Conservation (phyloP, 1,140 invertebrate species). For the Chionoecetes opilio region DNA sequence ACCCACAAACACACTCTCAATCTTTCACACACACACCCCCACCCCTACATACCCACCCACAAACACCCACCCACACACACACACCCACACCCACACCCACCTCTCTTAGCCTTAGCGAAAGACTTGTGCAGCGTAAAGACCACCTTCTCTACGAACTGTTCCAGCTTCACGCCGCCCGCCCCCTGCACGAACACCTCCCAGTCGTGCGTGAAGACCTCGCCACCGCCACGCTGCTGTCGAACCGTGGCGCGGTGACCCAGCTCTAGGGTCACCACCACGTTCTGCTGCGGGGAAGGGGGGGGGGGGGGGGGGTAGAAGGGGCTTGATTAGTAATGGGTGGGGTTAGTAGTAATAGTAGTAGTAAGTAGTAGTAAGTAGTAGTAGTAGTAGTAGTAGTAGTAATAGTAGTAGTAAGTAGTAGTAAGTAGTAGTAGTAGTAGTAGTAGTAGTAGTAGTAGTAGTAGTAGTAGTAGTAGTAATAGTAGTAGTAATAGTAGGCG, state of each 20-base stretch:
- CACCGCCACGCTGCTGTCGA: constrained; percentile 89
- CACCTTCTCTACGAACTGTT: constrained; percentile 97
- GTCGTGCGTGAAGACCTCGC: constrained; percentile 98
- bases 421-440: too few relatives aligned
- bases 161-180: constrained; percentile 92
- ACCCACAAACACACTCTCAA: background rate
- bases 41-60: too few relatives aligned
- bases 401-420: too few relatives aligned
- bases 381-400: too few relatives aligned
- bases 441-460: too few relatives aligned
- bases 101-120: constrained; percentile 95
- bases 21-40: constrained; percentile 81
- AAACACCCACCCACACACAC: too few relatives aligned
- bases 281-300: constrained; percentile 23
- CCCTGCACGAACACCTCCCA: constrained; percentile 98
- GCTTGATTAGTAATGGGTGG: too few relatives aligned
- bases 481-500: too few relatives aligned
- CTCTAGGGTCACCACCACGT: constrained; percentile 90
- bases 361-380: too few relatives aligned
- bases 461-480: too few relatives aligned
- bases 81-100: constrained; percentile 84
- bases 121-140: constrained; percentile 96
- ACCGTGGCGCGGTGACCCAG: constrained; percentile 94
- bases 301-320: background rate
- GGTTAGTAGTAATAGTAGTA: too few relatives aligned